These are phyloP conservation scores for Drosophila niveifrons DNA, from an alignment of 2,888 invertebrate genomes.

Conservation along the genomic window DNA sequence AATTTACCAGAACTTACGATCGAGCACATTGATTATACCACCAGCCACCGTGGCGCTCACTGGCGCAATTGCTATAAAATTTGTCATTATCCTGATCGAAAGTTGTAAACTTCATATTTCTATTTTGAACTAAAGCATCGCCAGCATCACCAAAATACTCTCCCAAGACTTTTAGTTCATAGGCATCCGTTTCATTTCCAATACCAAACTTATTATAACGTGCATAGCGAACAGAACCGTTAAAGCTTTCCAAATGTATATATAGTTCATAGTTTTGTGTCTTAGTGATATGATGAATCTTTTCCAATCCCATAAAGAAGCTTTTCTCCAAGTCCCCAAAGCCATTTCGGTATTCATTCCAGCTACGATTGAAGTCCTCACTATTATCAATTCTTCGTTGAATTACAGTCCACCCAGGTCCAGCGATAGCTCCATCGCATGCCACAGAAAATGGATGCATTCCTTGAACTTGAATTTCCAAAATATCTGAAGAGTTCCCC, in stretches of 20 bases:
- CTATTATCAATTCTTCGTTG: conserved; percentile 38
- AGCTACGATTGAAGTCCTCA: conserved; percentile 42
- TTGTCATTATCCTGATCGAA: conserved; percentile 53
- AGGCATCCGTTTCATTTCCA: conserved; percentile 33
- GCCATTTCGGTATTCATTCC: conserved; percentile 43
- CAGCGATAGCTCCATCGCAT: conserved; percentile 47
- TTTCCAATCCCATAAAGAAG: conserved; percentile 50
- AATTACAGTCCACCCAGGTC: conserved; percentile 51
- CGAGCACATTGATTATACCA: conserved; percentile 52
- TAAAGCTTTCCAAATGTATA: conserved; percentile 38
- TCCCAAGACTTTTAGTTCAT: conserved; percentile 30
- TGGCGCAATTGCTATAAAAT: conserved; percentile 40
- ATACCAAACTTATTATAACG: conserved; percentile 41
- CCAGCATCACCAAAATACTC: conserved; percentile 46
- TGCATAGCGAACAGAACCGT: conserved; percentile 31
- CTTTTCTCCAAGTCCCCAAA: conserved; percentile 47
- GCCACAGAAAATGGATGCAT: conserved; percentile 38
- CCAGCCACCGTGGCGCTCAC: conserved; percentile 44
- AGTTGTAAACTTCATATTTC: conserved; percentile 48
- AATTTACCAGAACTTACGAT: conserved; percentile 34
- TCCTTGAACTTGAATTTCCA: conserved; percentile 40
- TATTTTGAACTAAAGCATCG: conserved; percentile 30
- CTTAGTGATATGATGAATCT: conserved; percentile 41
- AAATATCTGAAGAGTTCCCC: conserved; percentile 26
- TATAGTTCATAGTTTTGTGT: conserved; percentile 39